Base-by-base conservation (phyloP, 2,797 vertebrate genomes). In the Argya squamiceps region DNA sequence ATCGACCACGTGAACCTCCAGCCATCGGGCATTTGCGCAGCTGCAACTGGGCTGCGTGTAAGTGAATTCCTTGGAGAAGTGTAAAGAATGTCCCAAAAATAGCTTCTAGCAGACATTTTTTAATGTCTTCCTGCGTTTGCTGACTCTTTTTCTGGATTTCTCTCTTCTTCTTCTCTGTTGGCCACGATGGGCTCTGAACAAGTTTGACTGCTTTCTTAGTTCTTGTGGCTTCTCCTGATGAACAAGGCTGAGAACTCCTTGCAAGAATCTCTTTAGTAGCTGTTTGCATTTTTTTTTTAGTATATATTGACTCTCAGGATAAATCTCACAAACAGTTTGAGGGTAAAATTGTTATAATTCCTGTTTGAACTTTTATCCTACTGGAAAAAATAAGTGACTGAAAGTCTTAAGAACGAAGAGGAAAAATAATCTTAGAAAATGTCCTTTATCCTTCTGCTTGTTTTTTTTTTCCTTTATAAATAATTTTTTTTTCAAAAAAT, bases 31-130 rank as follows among this genome's bases (percentile, higher is more conserved):
- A 83, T 83, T 91, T 73, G 5, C 3, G 49, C 94, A 92, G 84
- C 91, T 89, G 88, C 63, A 60, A 50, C 24, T 22, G 50, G 60
- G 27, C 88, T 70, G 17, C 16, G 34, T 52, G 34, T 50, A 30
- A 74, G 84, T 58, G 47, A 88, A 91, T 71, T 95, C 76, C 62
- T 95, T 78, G 36, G 84, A 93, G 87, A 44, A 91, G 29, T 46
- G 3, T 81, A 78, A 74, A 81, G 82, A 88, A 60, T 39, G 4
- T 29, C 53, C 32, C 36, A 17, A 89, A 90, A 85, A 95, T 59
- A 84, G 18, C 36, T 76, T 46, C 36, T 41, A 52, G 17, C 8
- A 32, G 69, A 9, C 19, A 23, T 63, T 75, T 94, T 92, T 92
- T 63, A 34, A 62, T 23, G 17, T 44, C 24, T 88, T 34, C 36